Evolutionary conservation across 2,113 vertebrate species (phyloP), one percentile per base, ranked within the genome.

Genomic region (Cyprinodon brontotheroides): DNA sequence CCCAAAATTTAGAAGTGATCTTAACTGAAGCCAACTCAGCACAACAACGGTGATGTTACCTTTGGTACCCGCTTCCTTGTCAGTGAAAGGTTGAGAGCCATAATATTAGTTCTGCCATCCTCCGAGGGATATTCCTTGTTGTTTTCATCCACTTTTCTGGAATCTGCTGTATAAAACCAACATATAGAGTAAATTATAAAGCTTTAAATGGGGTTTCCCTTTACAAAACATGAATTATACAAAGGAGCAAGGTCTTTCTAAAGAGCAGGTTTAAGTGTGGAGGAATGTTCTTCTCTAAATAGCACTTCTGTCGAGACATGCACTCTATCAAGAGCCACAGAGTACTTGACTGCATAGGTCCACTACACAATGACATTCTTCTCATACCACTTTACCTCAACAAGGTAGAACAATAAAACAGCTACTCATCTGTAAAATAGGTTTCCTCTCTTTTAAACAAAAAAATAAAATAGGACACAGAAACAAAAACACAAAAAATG

Each of bases 61-160:
- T 97, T 96, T 40, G 98, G 97, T 65, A 96, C 94, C 80, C 98
- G 93, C 87, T 99, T 99, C 79, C 98, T 95, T 39, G 95, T 95
- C 84, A 95, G 92, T 0, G 94, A 93, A 77, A 95, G 92, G 85
- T 96, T 98, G 79, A 96, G 92, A 70, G 95, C 94, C 84, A 96
- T 96, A 83, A 95, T 95, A 84, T 94, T 88, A 68, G 92, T 93
- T 72, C 89, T 93, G 0, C 95, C 92, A 70, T 96, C 91, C 72
- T 94, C 96, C 61, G 91, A 80, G 75, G 92, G 89, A 85, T 79
- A 87, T 50, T 93, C 84, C 62, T 96, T 94, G 61, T 90, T 89
- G 84, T 93, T 96, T 92, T 95, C 94, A 90, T 94, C 94, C 82
- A 93, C 92, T 83, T 92, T 95, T 85, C 93, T 95, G 60, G 87